These are phyloP conservation scores for Yoshiicerus persimilis DNA, from an alignment of 1,140 invertebrate species.

Conservation along the genomic window DNA sequence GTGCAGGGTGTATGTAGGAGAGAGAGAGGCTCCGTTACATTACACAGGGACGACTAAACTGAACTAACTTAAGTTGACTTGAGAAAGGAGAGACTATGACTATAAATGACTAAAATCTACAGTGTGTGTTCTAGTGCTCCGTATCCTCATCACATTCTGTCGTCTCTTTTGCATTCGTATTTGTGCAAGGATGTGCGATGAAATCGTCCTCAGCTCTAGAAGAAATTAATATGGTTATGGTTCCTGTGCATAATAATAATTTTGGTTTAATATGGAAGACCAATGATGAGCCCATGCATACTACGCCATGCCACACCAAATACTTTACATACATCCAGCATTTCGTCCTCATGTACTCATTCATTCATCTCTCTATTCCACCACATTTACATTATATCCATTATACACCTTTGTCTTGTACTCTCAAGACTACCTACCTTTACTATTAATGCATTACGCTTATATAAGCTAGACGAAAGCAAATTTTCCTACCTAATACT, in stretches of 20 bases:
- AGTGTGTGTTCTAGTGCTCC: constrained; percentile 18
- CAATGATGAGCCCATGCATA: constrained; percentile 31
- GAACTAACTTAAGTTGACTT: not conserved
- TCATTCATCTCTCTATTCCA: too few species aligned
- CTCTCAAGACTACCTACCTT: not conserved
- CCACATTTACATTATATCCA: not conserved
- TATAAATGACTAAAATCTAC: constrained; percentile 23
- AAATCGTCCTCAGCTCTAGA: constrained; percentile 11
- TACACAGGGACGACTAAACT: not conserved
- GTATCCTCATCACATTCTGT: constrained; percentile 22
- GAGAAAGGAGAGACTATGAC: not conserved
- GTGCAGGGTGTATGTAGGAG: not conserved
- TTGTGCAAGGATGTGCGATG: constrained; percentile 21
- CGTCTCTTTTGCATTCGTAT: constrained; percentile 16
- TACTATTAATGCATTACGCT: too few species aligned
- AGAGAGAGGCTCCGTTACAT: not conserved
- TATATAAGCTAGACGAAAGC: too few species aligned
- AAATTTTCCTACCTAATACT: not conserved
- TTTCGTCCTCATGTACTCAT: not conserved
- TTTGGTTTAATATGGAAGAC: constrained; percentile 36
- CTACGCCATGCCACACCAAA: not conserved
- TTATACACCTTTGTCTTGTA: not conserved
- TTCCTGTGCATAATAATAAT: constrained; percentile 38
- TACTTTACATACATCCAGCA: not conserved
- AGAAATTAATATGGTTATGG: constrained; percentile 42